Conservation (phyloP, 2,888 invertebrate species). For the Beris chalybata region DNA sequence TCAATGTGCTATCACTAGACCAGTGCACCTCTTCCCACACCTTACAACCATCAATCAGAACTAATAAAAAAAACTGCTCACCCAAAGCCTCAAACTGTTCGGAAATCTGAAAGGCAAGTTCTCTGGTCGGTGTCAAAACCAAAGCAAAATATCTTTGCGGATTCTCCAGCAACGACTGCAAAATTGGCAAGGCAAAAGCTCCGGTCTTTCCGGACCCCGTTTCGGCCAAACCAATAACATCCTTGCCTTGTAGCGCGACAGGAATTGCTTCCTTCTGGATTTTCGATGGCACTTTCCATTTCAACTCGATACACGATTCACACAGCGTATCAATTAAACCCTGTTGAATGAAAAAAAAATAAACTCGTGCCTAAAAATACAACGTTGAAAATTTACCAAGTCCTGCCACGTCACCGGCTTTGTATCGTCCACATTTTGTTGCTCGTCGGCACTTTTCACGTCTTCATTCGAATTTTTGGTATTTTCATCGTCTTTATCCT, state of each 20-base stretch:
- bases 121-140: constrained; percentile 93
- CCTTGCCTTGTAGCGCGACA: constrained; percentile 82
- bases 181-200: constrained; percentile 94
- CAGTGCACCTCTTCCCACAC: no score
- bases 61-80: constrained; percentile 50
- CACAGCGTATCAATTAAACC: constrained; percentile 89
- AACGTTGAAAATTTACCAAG: constrained; percentile 57
- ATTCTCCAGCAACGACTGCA: constrained; percentile 85
- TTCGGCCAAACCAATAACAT: constrained; percentile 68
- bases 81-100: constrained; percentile 98
- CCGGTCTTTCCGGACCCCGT: constrained; percentile 90
- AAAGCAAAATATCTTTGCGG: constrained; percentile 94
- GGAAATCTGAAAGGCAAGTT: constrained; percentile 96
- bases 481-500: constrained; percentile 42
- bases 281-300: constrained; percentile 93
- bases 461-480: constrained; percentile 37
- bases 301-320: constrained; percentile 86
- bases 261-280: constrained; percentile 96
- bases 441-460: constrained; percentile 38
- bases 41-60: no score
- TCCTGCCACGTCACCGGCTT: constrained; percentile 61
- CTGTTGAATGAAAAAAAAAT: constrained; percentile 57
- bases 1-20: no score
- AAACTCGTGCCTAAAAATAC: not conserved
- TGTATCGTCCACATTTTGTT: constrained; percentile 6